Conservation (phyloP, 2,888 invertebrate species). For the Acholoe squamosa region DNA sequence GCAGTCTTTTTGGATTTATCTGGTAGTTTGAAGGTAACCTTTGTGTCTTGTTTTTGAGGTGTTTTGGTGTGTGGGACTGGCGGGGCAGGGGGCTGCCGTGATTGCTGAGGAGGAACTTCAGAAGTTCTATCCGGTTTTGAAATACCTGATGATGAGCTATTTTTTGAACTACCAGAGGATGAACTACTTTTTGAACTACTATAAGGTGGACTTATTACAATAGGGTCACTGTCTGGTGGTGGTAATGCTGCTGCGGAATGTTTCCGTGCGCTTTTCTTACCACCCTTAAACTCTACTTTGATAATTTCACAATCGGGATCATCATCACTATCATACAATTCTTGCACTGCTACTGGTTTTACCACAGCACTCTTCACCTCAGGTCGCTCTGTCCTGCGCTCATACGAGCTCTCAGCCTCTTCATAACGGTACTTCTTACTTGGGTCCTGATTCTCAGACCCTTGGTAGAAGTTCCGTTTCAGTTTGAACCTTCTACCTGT, state of each 20-base stretch:
- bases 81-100: conserved; percentile 8
- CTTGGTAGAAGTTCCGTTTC: conserved; percentile 63
- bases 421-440: conserved; percentile 44
- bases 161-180: too few species aligned
- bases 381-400: conserved; percentile 33
- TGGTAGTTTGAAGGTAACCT: conserved; percentile 57
- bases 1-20: conserved; percentile 20
- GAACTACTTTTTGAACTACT: neutral
- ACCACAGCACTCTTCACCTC: conserved; percentile 51
- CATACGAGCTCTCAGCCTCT: conserved; percentile 51
- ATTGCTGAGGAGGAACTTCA: neutral
- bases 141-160: too few species aligned
- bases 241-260: neutral
- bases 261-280: neutral
- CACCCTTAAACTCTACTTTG: conserved; percentile 45
- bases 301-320: conserved; percentile 53
- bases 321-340: conserved; percentile 39
- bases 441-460: conserved; percentile 53
- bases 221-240: neutral
- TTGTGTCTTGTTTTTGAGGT: conserved; percentile 53
- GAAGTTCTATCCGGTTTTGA: neutral
- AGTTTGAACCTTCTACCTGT: conserved; percentile 57
- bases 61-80: conserved; percentile 46
- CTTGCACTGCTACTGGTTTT: conserved; percentile 32
- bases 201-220: neutral